Evolutionary conservation across 2,797 vertebrate species (phyloP).

Genomic region (Notolabrus celidotus): DNA sequence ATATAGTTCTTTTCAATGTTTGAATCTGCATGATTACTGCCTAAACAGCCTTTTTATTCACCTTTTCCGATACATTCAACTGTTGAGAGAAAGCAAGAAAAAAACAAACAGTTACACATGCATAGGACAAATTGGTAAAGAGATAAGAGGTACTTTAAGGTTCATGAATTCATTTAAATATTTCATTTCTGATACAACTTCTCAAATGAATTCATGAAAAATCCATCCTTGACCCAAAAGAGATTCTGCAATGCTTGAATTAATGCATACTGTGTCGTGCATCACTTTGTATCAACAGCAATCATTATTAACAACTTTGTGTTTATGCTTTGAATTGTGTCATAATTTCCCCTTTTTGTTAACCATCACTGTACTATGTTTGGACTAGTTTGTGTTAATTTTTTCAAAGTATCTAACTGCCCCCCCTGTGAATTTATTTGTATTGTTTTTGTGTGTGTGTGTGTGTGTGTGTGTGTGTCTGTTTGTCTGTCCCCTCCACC

Average conservation of each 20-base stretch:
- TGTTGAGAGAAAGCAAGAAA: too few species aligned
- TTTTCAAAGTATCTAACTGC: slow-evolving; percentile 52
- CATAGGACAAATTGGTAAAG: too few species aligned
- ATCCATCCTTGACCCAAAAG: background rate
- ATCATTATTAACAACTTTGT: slow-evolving; percentile 11
- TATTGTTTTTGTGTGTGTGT: slow-evolving; percentile 72
- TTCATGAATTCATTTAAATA: background rate
- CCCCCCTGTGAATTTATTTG: slow-evolving; percentile 82
- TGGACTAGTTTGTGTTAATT: slow-evolving; percentile 43
- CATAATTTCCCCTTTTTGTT: slow-evolving; percentile 41
- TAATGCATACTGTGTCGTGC: background rate
- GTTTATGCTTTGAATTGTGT: slow-evolving; percentile 25
- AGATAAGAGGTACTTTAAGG: too few species aligned
- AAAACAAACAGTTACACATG: too few species aligned
- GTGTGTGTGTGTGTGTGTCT: slow-evolving; percentile 73
- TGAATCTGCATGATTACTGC: too few species aligned
- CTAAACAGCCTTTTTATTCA: too few species aligned
- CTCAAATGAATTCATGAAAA: too few species aligned
- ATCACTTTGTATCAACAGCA: slow-evolving; percentile 27
- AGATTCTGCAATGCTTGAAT: background rate
- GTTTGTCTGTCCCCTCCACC: slow-evolving; percentile 92
- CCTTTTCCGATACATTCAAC: too few species aligned
- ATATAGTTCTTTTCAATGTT: too few species aligned
- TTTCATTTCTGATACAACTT: too few species aligned
- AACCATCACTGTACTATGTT: slow-evolving; percentile 36